These are phyloP conservation scores for Muschampia plurimacula DNA, from an alignment of 2,888 invertebrate species.

Conservation along the genomic window DNA sequence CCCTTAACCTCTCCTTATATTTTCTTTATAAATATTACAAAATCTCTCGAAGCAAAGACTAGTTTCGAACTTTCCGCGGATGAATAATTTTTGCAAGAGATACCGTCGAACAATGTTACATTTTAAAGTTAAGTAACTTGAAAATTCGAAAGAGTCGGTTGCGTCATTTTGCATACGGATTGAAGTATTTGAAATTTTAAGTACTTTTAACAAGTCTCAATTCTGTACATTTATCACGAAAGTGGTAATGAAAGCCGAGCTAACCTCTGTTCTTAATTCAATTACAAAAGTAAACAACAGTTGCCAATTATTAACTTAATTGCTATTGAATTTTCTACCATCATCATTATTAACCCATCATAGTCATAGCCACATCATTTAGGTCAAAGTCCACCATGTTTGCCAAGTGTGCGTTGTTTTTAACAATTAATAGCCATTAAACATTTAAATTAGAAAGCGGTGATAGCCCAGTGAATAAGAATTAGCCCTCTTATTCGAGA, in stretches of 20 bases:
- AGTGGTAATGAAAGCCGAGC: neutral
- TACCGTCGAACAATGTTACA: slow-evolving; percentile 30
- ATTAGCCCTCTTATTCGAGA: too few species aligned
- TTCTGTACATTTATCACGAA: neutral
- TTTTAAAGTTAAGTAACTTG: slow-evolving; percentile 37
- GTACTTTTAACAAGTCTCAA: neutral
- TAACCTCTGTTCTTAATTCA: neutral
- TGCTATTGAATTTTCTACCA: too few species aligned
- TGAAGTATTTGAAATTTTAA: slow-evolving; percentile 2
- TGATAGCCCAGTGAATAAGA: too few species aligned
- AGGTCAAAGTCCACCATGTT: too few species aligned
- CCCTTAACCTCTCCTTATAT: slow-evolving; percentile 37
- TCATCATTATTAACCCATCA: too few species aligned
- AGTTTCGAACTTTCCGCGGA: slow-evolving; percentile 32
- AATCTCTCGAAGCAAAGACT: slow-evolving; percentile 35
- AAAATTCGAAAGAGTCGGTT: slow-evolving; percentile 21
- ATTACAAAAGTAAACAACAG: too few species aligned
- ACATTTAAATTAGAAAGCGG: too few species aligned
- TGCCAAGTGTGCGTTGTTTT: too few species aligned
- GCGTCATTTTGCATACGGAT: slow-evolving; percentile 31
- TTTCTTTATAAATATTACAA: slow-evolving; percentile 38
- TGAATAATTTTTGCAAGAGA: slow-evolving; percentile 36
- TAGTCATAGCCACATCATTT: too few species aligned
- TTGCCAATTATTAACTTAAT: too few species aligned
- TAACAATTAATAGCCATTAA: too few species aligned